phyloP scores from a whole-genome alignment of 2,797 vertebrate species.

The Myotis findleyi region DNA sequence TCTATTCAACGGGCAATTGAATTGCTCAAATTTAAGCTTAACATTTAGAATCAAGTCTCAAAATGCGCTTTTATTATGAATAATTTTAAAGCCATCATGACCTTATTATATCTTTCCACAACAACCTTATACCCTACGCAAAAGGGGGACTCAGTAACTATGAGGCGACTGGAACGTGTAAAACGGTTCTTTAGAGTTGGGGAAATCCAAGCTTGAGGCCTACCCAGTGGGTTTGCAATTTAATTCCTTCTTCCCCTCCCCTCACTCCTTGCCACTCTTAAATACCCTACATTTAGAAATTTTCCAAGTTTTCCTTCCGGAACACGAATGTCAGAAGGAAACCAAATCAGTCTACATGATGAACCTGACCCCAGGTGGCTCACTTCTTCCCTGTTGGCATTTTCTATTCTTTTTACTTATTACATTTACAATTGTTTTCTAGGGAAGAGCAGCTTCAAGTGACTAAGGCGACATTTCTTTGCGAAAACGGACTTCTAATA shows the following conservation, averaged over 20 bases:
- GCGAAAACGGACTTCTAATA: conserved; percentile 38
- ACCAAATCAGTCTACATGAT: neutral
- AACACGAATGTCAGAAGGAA: conserved; percentile 43
- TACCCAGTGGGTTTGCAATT: neutral
- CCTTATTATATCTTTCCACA: conserved; percentile 46
- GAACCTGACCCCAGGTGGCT: neutral
- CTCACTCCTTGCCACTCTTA: neutral
- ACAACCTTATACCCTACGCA: neutral
- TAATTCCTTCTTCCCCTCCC: neutral
- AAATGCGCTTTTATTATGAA: conserved; percentile 77
- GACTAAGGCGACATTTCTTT: conserved; percentile 38
- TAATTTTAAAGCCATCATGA: conserved; percentile 71
- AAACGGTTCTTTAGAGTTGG: conserved; percentile 34
- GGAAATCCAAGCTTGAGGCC: conserved; percentile 13
- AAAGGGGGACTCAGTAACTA: neutral
- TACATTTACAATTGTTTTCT: conserved; percentile 54
- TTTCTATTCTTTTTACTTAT: conserved; percentile 38
- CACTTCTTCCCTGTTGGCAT: neutral
- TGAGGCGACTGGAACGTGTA: neutral
- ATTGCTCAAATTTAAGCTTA: conserved; percentile 76
- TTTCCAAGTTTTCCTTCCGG: conserved; percentile 49
- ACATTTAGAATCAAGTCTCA: conserved; percentile 73
- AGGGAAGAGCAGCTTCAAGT: conserved; percentile 33
- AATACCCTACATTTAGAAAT: conserved; percentile 50
- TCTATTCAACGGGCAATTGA: conserved; percentile 78